Conservation (phyloP, 1,140 invertebrate genomes). For the Palaemon carinicauda region DNA sequence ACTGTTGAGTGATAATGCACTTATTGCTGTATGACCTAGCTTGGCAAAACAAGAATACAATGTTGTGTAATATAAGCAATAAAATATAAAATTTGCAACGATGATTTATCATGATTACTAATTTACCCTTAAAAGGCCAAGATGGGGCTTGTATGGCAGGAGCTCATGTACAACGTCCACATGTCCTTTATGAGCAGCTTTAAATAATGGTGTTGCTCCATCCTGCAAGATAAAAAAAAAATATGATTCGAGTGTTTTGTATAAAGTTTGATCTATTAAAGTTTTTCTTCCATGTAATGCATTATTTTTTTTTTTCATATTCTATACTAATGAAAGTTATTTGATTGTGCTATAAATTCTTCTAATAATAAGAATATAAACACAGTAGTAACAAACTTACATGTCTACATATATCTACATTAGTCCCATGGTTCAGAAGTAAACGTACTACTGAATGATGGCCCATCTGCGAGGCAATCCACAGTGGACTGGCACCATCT, state of each 20-base stretch:
- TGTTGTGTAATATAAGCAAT: background rate
- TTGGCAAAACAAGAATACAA: too few relatives aligned
- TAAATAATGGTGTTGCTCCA: conserved; percentile 90
- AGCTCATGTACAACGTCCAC: conserved; percentile 84
- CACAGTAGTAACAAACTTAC: conserved; percentile 67
- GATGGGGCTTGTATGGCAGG: conserved; percentile 80
- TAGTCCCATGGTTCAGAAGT: conserved; percentile 79
- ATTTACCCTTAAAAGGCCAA: conserved; percentile 81
- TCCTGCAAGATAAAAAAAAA: conserved; percentile 71
- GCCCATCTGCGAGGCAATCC: conserved; percentile 94
- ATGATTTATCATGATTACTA: background rate
- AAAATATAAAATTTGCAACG: background rate
- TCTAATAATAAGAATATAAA: conserved; percentile 13
- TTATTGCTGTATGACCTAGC: too few relatives aligned
- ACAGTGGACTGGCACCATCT: conserved; percentile 88
- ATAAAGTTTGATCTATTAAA: too few relatives aligned
- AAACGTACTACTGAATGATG: conserved; percentile 82
- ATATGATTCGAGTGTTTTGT: background rate
- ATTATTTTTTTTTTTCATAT: too few relatives aligned
- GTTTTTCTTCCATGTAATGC: too few relatives aligned
- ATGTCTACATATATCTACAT: conserved; percentile 81
- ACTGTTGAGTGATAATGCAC: too few relatives aligned
- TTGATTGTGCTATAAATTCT: too few relatives aligned
- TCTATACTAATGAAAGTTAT: too few relatives aligned
- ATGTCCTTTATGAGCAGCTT: conserved; percentile 92